Percentiles rank a stretch among this genome's conserved stretches.
These are phyloP conservation scores for Ceriagrion tenellum DNA, from an alignment of 2,888 invertebrate genomes.

Conservation along the genomic window DNA sequence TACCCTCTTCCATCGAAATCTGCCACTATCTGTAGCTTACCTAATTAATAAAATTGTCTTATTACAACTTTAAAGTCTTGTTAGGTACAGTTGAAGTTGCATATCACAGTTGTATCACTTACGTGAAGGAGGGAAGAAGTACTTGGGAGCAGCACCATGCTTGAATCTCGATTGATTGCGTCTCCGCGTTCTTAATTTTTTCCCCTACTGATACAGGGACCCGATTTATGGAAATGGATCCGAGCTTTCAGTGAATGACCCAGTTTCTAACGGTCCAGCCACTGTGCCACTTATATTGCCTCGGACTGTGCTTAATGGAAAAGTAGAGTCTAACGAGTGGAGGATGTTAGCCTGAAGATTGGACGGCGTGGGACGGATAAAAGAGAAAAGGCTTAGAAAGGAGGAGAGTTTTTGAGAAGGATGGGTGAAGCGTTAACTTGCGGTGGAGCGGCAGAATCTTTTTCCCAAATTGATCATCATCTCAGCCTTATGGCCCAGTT, in stretches of 20 bases:
- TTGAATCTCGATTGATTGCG: neutral
- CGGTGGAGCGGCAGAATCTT: neutral
- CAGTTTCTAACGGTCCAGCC: neutral
- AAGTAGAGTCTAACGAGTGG: neutral
- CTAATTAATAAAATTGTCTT: too few species aligned
- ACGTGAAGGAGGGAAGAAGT: too few species aligned
- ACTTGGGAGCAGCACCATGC: too few species aligned
- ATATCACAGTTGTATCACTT: too few species aligned
- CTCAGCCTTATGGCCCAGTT: neutral
- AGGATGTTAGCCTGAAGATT: neutral
- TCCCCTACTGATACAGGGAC: neutral
- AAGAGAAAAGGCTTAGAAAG: neutral
- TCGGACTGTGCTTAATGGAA: neutral
- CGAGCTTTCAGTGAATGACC: neutral
- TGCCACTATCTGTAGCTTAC: too few species aligned
- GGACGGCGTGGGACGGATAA: neutral
- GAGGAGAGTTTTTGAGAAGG: neutral
- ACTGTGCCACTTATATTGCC: neutral
- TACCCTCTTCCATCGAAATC: too few species aligned
- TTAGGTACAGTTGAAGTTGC: too few species aligned
- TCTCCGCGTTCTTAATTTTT: neutral
- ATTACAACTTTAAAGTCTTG: too few species aligned
- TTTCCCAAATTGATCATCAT: neutral
- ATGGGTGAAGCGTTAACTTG: neutral
- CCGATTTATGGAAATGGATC: constrained; percentile 5